Conservation (phyloP, 2,888 invertebrate species). For the Branchipolynoe longqiensis region DNA sequence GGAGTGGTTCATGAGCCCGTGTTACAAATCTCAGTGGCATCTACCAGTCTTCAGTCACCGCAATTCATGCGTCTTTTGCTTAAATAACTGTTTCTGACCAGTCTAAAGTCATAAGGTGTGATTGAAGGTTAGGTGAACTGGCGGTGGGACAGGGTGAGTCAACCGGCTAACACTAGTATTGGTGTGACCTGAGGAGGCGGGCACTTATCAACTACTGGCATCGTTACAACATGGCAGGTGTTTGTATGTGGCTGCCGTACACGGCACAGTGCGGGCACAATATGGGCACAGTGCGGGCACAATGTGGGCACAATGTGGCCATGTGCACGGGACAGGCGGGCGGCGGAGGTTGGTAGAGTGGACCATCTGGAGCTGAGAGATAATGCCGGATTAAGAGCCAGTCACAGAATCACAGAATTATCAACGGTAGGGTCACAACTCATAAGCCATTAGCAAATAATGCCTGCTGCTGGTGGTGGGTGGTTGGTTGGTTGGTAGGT, state of each 20-base stretch:
- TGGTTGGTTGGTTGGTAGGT: background rate
- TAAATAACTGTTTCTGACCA: too few species aligned
- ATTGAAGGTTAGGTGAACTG: background rate
- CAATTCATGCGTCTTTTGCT: too few species aligned
- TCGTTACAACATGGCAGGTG: background rate
- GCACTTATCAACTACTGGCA: conserved; percentile 7
- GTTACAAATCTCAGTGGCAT: too few species aligned
- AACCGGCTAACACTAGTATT: background rate
- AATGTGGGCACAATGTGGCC: background rate
- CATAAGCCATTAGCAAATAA: too few species aligned
- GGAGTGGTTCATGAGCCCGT: too few species aligned
- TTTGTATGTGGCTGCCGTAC: background rate
- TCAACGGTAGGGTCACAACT: too few species aligned
- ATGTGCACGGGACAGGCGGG: conserved; percentile 45
- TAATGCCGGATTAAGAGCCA: conserved; percentile 20
- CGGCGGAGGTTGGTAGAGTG: conserved; percentile 20
- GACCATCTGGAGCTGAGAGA: conserved; percentile 52
- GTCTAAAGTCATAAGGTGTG: too few species aligned
- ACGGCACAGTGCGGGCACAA: background rate
- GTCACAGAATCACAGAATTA: too few species aligned
- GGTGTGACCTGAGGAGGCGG: background rate
- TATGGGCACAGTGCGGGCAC: background rate
- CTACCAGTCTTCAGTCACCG: too few species aligned
- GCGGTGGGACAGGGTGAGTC: background rate
- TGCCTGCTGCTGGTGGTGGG: too few species aligned